Base-by-base conservation (phyloP, 2,888 invertebrate species). In the Stegophylla sp. region DNA sequence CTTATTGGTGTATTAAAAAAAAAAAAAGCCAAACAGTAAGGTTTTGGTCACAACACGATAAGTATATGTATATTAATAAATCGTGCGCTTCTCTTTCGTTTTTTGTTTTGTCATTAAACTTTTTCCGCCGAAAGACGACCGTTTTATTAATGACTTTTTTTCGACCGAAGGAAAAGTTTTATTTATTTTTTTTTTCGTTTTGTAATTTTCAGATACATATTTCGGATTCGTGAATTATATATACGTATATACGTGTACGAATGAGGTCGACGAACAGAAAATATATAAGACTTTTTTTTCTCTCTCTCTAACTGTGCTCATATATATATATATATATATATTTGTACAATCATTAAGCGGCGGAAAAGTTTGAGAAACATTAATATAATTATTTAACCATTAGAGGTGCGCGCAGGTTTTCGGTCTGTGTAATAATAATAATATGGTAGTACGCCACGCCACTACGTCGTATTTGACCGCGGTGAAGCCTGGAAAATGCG, bases 301-400 rank as follows among this genome's bases (percentile, higher is more conserved):
- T 26, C 15, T 7, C 34, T 5, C 34, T 34, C 34, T 7, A 28
- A 61, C 17, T 28, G 17, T 61, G 15, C 10, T 5, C 20, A 23
- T 26, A 26, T 13, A 13, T 15, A 26, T 61, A 20, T 17, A 5
- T 34, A 23, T 26, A 26, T 13, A 13, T 15, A 56, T 56, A 20
- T 56, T 20, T 20, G 23, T 56, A 28, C 61, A 61, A 73, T 51
- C 63, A 63, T 63, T 63, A 48, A 34, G 34, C 15, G 5, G 20
- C 9, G 1, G 17, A 45, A 74, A 63, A 51, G 34, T 74, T 74
- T 17, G 20, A 63, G 20, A 20, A 45, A 34, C 48, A 51, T 63
- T 53, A 75, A 53, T 41, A 51, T 41, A 75, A 75, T 75, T 64
- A 75, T 64, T 64, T 63, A 51, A 2, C 12, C 41, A 75, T 51